Evolutionary conservation across 2,113 vertebrate species (phyloP), one percentile per base, ranked within the genome.

Genomic region (Siphamia tubifer): DNA sequence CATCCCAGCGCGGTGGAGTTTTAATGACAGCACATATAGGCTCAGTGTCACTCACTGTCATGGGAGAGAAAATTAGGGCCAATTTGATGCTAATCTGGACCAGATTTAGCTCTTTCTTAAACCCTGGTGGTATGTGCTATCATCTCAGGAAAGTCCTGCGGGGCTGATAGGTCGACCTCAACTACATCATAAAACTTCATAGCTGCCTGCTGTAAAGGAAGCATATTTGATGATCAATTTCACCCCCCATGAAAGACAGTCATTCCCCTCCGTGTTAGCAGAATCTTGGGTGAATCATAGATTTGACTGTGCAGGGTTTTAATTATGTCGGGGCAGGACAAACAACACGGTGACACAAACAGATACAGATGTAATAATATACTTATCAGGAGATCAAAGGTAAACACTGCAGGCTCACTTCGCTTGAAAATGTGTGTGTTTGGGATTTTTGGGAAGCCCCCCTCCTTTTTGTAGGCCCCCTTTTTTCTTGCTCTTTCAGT

Each of bases 21-120:
- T 85, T 89, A 89, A 90, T 88, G 81, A 81, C 79, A 84, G 69
- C 74, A 57, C 66, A 79, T 79, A 67, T 35, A 61, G 81, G 76
- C 71, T 79, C 65, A 43, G 79, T 87, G 85, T 90, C 89, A 84
- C 70, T 88, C 81, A 81, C 65, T 86, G 68, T 86, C 80, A 77
- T 63, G 54, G 58, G 39, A 81, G 68, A 67, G 72, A 79, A 79
- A 89, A 90, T 88, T 84, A 89, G 64, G 64, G 65, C 80, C 86
- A 85, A 88, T 87, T 87, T 81, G 49, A 83, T 20, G 55, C 64
- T 90, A 89, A 93, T 91, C 68, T 16, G 13, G 78, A 88, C 53
- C 91, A 91, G 88, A 82, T 67, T 74, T 49, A 15, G 44, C 62
- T 82, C 44, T 56, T 61, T 66, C 74, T 23, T 30, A 23, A n/a